A percentile compares a stretch with the other conserved stretches of the same genome.
Evolutionary conservation across 2,888 invertebrate genomes (phyloP).

Genomic region (Trachelus iudaicus): DNA sequence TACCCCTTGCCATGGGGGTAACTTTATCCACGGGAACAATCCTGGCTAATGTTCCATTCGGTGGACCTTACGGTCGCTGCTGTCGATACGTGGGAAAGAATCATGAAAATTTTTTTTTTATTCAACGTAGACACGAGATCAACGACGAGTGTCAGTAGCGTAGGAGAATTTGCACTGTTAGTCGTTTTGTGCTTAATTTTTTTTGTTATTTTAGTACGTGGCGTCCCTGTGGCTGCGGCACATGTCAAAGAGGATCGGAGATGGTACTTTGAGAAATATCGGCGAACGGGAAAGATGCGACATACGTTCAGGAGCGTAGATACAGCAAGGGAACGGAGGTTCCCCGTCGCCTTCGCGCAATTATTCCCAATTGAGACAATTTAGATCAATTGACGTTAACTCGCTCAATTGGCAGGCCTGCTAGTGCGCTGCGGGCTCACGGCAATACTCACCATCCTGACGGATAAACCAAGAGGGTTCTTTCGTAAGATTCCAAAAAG

Average conservation of each 20-base stretch:
- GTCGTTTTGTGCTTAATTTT: not conserved
- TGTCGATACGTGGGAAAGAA: not conserved
- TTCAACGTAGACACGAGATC: not conserved
- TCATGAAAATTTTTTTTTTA: not conserved
- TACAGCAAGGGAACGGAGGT: slow-evolving; percentile 47
- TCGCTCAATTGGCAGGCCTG: slow-evolving; percentile 58
- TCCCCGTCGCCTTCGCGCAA: slow-evolving; percentile 63
- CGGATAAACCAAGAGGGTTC: slow-evolving; percentile 21
- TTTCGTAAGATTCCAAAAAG: not conserved
- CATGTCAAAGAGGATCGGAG: not conserved
- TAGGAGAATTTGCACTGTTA: not conserved
- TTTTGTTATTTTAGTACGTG: slow-evolving; percentile 6
- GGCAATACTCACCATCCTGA: slow-evolving; percentile 19
- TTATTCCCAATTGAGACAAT: slow-evolving; percentile 63
- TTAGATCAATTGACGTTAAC: slow-evolving; percentile 64
- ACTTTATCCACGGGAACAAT: not conserved
- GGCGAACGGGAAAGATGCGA: not conserved
- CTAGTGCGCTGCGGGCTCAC: slow-evolving; percentile 34
- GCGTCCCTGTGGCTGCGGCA: slow-evolving; percentile 11
- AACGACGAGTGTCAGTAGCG: not conserved
- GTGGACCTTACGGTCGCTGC: not conserved
- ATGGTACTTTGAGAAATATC: not conserved
- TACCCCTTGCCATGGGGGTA: slow-evolving; percentile 6
- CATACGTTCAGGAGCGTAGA: slow-evolving; percentile 6
- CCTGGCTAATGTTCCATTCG: not conserved